Conservation (phyloP, 2,888 invertebrate genomes). For the Brachynemurus nebulosus region DNA sequence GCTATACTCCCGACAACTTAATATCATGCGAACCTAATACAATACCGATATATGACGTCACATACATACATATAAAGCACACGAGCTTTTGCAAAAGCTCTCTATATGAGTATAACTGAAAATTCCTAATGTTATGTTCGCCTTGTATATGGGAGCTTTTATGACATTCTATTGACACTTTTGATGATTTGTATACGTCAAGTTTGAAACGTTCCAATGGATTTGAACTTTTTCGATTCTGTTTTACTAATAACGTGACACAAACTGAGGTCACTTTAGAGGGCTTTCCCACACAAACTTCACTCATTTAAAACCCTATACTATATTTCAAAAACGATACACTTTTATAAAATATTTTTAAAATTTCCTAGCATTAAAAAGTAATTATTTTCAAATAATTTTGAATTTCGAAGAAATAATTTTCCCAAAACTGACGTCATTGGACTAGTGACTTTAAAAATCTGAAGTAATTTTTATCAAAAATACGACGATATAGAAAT, state of each 20-base stretch:
- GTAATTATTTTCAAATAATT: no score
- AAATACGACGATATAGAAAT: no score
- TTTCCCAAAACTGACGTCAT: no score
- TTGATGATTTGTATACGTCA: conserved; percentile 8
- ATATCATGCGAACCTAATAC: neutral
- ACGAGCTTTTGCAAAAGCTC: neutral
- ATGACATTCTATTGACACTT: conserved; percentile 9
- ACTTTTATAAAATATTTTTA: no score
- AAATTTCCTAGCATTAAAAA: no score
- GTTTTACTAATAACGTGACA: conserved; percentile 6
- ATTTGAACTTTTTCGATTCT: neutral
- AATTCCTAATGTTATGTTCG: conserved; percentile 2
- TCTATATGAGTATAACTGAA: neutral
- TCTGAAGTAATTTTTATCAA: no score
- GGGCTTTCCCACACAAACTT: conserved; percentile 4
- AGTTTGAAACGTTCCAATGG: neutral
- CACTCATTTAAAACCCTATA: no score
- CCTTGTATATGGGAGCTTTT: conserved; percentile 6
- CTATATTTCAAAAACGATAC: no score
- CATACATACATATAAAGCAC: neutral
- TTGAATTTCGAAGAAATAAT: no score
- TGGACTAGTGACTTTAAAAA: no score
- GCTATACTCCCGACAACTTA: no score
- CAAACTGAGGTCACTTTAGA: conserved; percentile 11
- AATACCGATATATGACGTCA: conserved; percentile 7